phyloP scores from a whole-genome alignment of 2,888 invertebrate genomes.

The Lasioglossum marginatum region DNA sequence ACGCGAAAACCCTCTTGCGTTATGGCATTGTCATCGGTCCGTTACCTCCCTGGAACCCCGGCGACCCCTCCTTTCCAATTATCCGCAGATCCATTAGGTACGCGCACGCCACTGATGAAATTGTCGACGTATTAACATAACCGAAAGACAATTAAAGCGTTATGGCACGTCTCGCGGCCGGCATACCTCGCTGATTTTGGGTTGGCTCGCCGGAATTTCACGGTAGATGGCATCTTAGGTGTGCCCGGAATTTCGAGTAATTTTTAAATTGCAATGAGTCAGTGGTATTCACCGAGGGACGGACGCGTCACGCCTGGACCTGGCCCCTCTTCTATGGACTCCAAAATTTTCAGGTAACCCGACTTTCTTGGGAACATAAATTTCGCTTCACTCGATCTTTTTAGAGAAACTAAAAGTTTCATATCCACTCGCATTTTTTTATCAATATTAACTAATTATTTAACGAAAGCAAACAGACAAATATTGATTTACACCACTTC shows the following conservation, averaged over 20 bases:
- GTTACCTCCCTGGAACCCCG: slow-evolving; percentile 46
- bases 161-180: slow-evolving; percentile 43
- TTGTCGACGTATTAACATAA: slow-evolving; percentile 82
- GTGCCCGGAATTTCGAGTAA: slow-evolving; percentile 39
- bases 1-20: slow-evolving; percentile 67
- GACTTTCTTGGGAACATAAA: neutral
- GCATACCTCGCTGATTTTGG: slow-evolving; percentile 51
- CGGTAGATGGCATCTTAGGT: slow-evolving; percentile 32
- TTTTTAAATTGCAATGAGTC: slow-evolving; percentile 50
- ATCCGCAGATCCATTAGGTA: slow-evolving; percentile 80
- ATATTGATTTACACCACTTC: no score
- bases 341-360: neutral
- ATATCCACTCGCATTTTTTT: neutral
- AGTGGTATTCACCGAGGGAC: slow-evolving; percentile 9
- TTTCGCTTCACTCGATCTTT: neutral
- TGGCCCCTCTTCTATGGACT: no score
- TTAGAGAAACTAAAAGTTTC: neutral
- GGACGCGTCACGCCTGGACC: neutral
- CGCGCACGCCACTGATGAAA: slow-evolving; percentile 74
- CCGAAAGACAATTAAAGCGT: slow-evolving; percentile 79
- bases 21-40: slow-evolving; percentile 75
- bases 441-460: neutral
- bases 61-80: slow-evolving; percentile 75
- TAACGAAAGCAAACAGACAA: no score
- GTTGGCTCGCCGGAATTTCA: slow-evolving; percentile 42